A percentile compares a stretch with the other conserved stretches of the same genome.
Conservation (phyloP, 2,113 vertebrate genomes). For the Vidua macroura region DNA sequence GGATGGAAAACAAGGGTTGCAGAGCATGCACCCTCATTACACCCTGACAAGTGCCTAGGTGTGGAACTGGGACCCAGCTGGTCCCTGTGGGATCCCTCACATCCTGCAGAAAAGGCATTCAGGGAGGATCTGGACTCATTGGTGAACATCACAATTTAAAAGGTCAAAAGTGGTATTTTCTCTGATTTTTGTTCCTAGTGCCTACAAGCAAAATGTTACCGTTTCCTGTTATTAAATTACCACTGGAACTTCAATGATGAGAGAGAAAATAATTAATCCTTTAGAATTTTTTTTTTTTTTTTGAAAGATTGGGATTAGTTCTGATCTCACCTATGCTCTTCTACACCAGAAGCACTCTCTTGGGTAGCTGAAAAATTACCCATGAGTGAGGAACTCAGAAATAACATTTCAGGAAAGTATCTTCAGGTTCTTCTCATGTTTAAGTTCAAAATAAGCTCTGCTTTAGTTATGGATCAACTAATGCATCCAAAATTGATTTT, state of each 20-base stretch:
- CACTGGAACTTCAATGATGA: background rate
- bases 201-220: background rate
- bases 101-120: background rate
- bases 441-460: background rate
- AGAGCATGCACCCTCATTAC: background rate
- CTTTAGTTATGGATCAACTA: background rate
- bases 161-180: background rate
- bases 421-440: background rate
- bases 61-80: background rate
- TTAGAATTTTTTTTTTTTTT: background rate
- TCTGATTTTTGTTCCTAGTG: background rate
- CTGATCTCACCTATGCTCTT: background rate
- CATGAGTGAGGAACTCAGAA: background rate
- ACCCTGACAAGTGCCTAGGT: accelerated
- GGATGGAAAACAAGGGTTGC: background rate
- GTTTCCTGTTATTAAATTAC: background rate
- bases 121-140: accelerated
- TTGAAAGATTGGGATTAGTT: background rate
- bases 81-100: background rate
- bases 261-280: background rate
- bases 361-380: background rate
- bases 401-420: background rate
- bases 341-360: background rate
- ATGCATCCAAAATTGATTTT: background rate
- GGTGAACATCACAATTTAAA: background rate